A percentile compares a stretch with the other conserved stretches of the same genome.
Conservation (phyloP, 2,888 invertebrate genomes). For the Synanthedon andrenaeformis region DNA sequence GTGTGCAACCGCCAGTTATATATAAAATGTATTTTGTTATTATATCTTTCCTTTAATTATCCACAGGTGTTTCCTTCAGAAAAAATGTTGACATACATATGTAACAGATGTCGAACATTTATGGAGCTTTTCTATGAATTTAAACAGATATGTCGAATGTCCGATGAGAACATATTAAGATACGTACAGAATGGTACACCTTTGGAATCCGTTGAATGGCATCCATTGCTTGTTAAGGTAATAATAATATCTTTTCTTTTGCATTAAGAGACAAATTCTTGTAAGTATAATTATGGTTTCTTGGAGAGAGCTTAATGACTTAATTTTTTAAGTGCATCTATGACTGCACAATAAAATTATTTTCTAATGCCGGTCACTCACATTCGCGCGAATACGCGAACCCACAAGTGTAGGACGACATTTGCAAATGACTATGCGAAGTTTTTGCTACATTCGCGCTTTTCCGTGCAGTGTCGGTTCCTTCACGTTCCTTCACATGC, state of each 20-base stretch:
- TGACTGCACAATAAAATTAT: too few relatives aligned
- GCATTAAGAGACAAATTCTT: not conserved
- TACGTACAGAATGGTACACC: slow-evolving; percentile 75
- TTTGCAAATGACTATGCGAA: too few relatives aligned
- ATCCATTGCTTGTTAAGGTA: slow-evolving; percentile 48
- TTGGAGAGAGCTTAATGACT: too few relatives aligned
- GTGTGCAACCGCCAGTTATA: not conserved
- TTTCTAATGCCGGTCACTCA: too few relatives aligned
- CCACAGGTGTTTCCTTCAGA: slow-evolving; percentile 73
- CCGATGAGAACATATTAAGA: slow-evolving; percentile 77
- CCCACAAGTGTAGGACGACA: too few relatives aligned
- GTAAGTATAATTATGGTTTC: too few relatives aligned
- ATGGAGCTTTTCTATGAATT: slow-evolving; percentile 79
- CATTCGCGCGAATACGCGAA: too few relatives aligned
- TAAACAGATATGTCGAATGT: slow-evolving; percentile 80
- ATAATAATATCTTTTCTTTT: slow-evolving; percentile 9
- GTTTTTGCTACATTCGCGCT: too few relatives aligned
- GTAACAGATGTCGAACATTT: slow-evolving; percentile 75
- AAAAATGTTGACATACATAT: slow-evolving; percentile 81
- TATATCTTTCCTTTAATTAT: slow-evolving; percentile 1
- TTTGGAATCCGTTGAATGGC: slow-evolving; percentile 64
- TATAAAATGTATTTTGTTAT: too few relatives aligned
- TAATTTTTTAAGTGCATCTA: too few relatives aligned
- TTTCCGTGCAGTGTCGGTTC: too few relatives aligned
- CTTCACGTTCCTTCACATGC: too few relatives aligned